These are phyloP conservation scores for Streptopelia turtur DNA, from an alignment of 2,797 vertebrate species.

Conservation along the genomic window DNA sequence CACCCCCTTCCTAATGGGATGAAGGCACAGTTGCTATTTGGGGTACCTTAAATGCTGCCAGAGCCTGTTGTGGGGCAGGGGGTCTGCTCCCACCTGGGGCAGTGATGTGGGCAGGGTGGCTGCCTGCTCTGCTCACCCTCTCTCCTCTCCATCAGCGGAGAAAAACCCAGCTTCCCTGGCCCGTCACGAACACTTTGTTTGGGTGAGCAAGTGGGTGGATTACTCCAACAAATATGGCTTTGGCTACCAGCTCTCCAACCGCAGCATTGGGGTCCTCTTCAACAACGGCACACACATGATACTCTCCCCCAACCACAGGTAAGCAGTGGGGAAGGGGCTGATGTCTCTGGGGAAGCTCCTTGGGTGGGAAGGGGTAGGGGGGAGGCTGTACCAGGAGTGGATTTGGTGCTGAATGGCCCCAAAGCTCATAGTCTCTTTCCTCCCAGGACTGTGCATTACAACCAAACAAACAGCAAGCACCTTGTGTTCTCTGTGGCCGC, in stretches of 20 bases:
- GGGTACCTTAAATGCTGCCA: background rate
- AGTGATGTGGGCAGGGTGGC: background rate
- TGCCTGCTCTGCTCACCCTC: background rate
- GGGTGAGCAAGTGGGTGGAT: conserved; percentile 99
- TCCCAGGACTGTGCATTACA: conserved; percentile 91
- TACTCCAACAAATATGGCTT: conserved; percentile 99
- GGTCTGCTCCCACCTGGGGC: background rate
- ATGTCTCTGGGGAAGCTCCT: background rate
- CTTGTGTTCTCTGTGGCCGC: conserved; percentile 86
- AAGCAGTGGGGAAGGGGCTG: background rate
- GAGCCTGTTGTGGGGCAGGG: background rate
- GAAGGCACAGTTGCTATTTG: background rate
- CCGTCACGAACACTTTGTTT: conserved; percentile 90
- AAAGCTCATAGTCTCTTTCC: background rate
- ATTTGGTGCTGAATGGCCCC: background rate
- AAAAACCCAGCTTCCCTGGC: conserved; percentile 90
- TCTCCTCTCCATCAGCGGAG: conserved; percentile 78
- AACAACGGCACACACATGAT: conserved; percentile 95
- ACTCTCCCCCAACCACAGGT: conserved; percentile 91
- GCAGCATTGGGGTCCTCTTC: conserved; percentile 93
- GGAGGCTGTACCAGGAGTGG: background rate
- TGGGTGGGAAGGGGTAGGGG: background rate
- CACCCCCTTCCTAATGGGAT: background rate
- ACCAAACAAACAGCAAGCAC: conserved; percentile 92
- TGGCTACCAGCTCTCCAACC: conserved; percentile 97